A percentile compares a stretch with the other conserved stretches of the same genome.
These are phyloP conservation scores for Pogonocichla stellata DNA, from an alignment of 2,113 vertebrate species.

Conservation along the genomic window DNA sequence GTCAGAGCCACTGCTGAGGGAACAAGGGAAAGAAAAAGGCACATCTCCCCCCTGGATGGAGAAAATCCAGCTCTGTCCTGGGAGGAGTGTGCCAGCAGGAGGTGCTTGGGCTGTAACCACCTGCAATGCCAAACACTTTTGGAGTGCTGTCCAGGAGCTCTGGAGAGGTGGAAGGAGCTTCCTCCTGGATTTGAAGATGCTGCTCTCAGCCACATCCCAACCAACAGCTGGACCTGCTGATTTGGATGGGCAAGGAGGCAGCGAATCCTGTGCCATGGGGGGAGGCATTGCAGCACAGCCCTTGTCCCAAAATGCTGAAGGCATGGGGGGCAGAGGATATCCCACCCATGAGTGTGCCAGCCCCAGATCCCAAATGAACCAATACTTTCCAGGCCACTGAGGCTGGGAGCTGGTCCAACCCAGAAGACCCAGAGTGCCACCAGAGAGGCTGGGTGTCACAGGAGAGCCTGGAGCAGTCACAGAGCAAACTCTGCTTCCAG, in stretches of 20 bases:
- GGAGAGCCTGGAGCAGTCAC: not conserved
- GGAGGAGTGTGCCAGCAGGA: not conserved
- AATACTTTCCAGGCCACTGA: accelerated
- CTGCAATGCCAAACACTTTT: accelerated
- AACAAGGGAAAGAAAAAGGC: not conserved
- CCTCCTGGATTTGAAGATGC: not conserved
- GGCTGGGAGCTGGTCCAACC: not conserved
- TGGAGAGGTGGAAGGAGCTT: not conserved
- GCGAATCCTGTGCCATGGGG: accelerated
- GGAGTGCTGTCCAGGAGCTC: accelerated
- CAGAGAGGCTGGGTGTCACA: accelerated
- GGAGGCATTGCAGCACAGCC: not conserved
- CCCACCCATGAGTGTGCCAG: accelerated
- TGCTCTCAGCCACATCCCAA: not conserved
- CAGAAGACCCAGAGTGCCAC: not conserved
- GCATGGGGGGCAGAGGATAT: not conserved
- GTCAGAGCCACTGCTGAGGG: not conserved
- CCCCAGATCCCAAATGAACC: not conserved
- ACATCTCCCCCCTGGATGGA: accelerated
- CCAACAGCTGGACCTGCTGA: not conserved
- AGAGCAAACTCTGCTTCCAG: not conserved
- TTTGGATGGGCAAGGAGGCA: not conserved
- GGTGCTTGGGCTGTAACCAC: not conserved
- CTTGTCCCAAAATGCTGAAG: not conserved
- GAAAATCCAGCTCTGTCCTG: not conserved